Percentiles rank a stretch among this genome's conserved stretches.
phyloP scores from a whole-genome alignment of 2,113 vertebrate species.

The Seriola dumerili region DNA sequence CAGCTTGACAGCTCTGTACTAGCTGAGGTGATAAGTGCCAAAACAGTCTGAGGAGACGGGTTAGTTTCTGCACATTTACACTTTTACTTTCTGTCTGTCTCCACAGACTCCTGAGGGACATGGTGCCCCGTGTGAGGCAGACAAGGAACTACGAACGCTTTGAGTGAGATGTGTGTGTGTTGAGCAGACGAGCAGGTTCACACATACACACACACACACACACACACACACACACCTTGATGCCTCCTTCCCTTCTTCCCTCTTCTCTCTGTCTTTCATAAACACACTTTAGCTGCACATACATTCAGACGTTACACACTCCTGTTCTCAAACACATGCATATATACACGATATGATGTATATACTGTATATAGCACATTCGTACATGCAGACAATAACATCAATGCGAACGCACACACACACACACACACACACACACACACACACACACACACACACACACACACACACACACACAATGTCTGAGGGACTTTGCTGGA shows the following conservation, averaged over 20 bases:
- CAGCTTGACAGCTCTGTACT: background rate
- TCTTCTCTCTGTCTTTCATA: conserved; percentile 45
- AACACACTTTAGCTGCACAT: conserved; percentile 7
- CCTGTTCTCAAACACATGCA: conserved; percentile 17
- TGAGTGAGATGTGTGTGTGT: conserved; percentile 85
- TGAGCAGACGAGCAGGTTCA: conserved; percentile 30
- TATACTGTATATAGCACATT: conserved; percentile 47
- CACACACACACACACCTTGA: conserved; percentile 37
- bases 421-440: conserved; percentile 1
- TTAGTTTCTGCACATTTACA: background rate
- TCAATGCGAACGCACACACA: background rate
- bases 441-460: background rate
- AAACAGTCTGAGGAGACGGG: no score
- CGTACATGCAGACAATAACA: conserved; percentile 22
- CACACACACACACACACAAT: background rate
- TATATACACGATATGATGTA: background rate
- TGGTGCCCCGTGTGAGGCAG: conserved; percentile 94
- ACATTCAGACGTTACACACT: background rate
- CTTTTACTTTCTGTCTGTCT: conserved; percentile 12
- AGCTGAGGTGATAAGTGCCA: background rate
- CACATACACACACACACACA: conserved; percentile 12
- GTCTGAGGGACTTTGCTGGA: conserved; percentile 25
- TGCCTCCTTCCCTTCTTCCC: conserved; percentile 32
- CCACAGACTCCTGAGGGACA: conserved; percentile 92
- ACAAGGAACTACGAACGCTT: conserved; percentile 97